Base-by-base conservation (phyloP, 2,113 vertebrate species). In the Struthio camelus region DNA sequence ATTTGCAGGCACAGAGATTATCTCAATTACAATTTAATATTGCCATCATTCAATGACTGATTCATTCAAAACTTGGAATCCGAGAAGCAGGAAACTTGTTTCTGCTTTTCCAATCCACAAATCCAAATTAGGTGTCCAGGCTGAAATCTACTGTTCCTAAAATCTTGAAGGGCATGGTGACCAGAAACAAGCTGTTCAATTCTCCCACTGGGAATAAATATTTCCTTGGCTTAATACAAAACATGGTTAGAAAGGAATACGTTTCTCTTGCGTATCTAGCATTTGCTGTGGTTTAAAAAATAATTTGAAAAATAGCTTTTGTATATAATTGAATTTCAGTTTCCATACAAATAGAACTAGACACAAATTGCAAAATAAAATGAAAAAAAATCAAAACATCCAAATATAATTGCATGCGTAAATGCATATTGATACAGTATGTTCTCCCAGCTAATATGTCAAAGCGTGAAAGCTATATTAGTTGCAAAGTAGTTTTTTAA, bases 31-130 rank as follows among this genome's bases (percentile, higher is more conserved):
- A 14, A 38, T 87, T 67, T 84, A 59, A 1, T 38, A 13, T 28
- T 82, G 11, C 61, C 0, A 0, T 36, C 4, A 1, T 53, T 69
- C 0, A 1, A 4, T 38, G 67, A 54, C 36, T 79, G 36, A 53
- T 40, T 54, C 28, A 32, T 40, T 73, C 27, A 54, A 36, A 40
- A 22, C 23, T 54, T 40, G 51, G 51, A 73, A 40, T 73, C 51
- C 22, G 36, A 54, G 51, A 54, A 54, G 27, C 27, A 28, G n/a
- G 51, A 54, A 73, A 23, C 16, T 59, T 24, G 42, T 85, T 66
- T 77, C 64, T 78, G 50, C 2, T 4, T 78, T 87, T 94, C n/a
- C 44, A 75, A 11, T 56, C 53, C 76, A 46, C 73, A 89, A 81
- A 81, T 92, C 42, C 51, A 67, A 50, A 64, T 94, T 81, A 75